These are phyloP conservation scores for Todiramphus chloris DNA, from an alignment of 2,113 vertebrate genomes.

Conservation along the genomic window DNA sequence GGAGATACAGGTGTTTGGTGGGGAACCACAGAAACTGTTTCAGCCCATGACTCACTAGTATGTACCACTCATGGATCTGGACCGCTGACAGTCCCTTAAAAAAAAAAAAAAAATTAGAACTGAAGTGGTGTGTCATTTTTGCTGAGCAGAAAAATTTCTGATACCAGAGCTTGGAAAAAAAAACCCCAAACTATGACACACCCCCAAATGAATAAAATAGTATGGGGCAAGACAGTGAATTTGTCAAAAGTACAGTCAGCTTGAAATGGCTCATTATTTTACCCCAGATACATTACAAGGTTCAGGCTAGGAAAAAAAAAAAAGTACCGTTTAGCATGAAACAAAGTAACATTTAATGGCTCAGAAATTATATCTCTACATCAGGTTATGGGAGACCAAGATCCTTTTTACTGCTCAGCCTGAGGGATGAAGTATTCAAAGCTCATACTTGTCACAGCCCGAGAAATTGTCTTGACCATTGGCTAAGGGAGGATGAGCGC, in stretches of 20 bases:
- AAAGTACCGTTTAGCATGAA: neutral
- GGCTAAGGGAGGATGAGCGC: neutral
- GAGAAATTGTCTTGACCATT: neutral
- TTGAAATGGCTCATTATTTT: neutral
- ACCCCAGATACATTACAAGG: neutral
- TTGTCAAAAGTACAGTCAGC: neutral
- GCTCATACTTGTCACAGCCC: neutral
- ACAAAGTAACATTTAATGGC: neutral
- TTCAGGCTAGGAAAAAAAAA: neutral
- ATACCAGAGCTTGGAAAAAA: neutral
- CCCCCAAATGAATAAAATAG: neutral
- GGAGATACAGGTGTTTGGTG: neutral
- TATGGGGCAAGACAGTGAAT: neutral
- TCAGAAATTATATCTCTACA: neutral
- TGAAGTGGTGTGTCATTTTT: neutral
- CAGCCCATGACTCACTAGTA: neutral
- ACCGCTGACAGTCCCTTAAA: neutral
- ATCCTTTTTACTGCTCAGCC: neutral
- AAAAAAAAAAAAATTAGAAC: neutral
- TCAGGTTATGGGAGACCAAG: neutral
- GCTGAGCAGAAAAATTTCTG: neutral
- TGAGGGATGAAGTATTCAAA: neutral
- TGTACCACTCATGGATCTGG: neutral
- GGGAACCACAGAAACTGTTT: neutral
- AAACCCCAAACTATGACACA: neutral